phyloP scores from a whole-genome alignment of 2,888 invertebrate species.

The Molorchus minor region DNA sequence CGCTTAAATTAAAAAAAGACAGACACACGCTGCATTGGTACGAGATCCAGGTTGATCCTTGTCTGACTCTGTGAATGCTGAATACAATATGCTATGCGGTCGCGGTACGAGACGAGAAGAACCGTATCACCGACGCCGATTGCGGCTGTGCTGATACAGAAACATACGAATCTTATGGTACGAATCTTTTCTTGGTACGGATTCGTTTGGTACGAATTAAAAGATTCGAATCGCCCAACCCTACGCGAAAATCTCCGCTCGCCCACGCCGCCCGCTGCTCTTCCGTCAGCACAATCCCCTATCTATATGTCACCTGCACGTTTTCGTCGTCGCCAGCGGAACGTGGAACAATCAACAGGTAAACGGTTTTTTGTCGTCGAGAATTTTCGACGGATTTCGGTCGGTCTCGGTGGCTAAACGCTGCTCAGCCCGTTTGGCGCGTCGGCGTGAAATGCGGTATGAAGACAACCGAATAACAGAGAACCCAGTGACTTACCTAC shows the following conservation, averaged over 20 bases:
- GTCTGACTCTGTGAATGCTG: no score
- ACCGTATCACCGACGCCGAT: no score
- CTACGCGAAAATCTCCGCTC: neutral
- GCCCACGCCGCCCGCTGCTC: neutral
- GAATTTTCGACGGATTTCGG: conserved; percentile 50
- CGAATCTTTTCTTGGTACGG: no score
- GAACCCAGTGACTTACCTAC: conserved; percentile 51
- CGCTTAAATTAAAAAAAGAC: no score
- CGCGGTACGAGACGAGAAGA: no score
- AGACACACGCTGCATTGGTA: no score
- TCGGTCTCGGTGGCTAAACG: conserved; percentile 47
- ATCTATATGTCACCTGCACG: conserved; percentile 18
- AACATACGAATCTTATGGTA: no score
- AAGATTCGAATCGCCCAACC: neutral
- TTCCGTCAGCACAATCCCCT: no score
- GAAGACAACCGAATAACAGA: conserved; percentile 24
- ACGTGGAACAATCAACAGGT: conserved; percentile 48
- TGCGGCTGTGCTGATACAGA: no score
- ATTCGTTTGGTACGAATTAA: no score
- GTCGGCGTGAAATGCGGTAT: conserved; percentile 39
- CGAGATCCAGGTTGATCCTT: no score
- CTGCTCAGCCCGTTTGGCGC: conserved; percentile 55
- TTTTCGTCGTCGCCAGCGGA: conserved; percentile 10
- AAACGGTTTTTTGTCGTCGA: conserved; percentile 49
- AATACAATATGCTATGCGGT: no score